Conservation (phyloP, 1,140 invertebrate species). For the Drosophila nigrodunni region DNA sequence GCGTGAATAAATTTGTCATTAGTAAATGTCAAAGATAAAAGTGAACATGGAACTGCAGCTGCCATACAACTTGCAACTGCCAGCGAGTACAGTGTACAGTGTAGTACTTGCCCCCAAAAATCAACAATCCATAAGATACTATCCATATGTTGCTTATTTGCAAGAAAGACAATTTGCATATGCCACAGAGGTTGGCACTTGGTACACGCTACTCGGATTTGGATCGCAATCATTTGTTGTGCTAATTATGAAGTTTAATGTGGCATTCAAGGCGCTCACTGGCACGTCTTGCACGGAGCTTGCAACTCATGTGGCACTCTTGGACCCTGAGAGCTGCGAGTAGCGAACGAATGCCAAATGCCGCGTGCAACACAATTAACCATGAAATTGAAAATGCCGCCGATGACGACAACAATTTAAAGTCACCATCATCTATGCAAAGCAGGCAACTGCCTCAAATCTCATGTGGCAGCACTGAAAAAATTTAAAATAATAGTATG, state of each 20-base stretch:
- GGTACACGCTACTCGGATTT: neutral
- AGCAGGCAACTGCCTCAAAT: constrained; percentile 63
- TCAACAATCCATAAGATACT: constrained; percentile 29
- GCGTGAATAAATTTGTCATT: constrained; percentile 83
- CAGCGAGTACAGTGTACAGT: constrained; percentile 35
- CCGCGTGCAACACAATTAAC: constrained; percentile 82
- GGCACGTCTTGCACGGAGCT: constrained; percentile 3
- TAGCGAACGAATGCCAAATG: constrained; percentile 53
- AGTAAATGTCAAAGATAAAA: constrained; percentile 82
- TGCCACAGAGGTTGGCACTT: neutral
- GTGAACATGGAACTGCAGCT: constrained; percentile 32
- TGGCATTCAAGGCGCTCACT: constrained; percentile 59
- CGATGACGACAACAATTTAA: constrained; percentile 54
- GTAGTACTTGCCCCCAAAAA: constrained; percentile 24
- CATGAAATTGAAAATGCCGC: constrained; percentile 82
- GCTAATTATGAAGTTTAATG: constrained; percentile 83
- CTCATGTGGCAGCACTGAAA: no score
- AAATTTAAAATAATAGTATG: no score
- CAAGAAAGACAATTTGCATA: constrained; percentile 58
- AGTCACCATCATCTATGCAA: constrained; percentile 66
- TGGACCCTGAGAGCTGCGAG: constrained; percentile 37
- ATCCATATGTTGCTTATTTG: constrained; percentile 81
- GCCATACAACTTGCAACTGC: constrained; percentile 59
- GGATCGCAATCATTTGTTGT: constrained; percentile 74
- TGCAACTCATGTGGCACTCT: constrained; percentile 41